Percentiles rank a stretch among this genome's conserved stretches.
Evolutionary conservation across 2,797 vertebrate genomes (phyloP).

Genomic region (Arrhamphus sclerolepis): DNA sequence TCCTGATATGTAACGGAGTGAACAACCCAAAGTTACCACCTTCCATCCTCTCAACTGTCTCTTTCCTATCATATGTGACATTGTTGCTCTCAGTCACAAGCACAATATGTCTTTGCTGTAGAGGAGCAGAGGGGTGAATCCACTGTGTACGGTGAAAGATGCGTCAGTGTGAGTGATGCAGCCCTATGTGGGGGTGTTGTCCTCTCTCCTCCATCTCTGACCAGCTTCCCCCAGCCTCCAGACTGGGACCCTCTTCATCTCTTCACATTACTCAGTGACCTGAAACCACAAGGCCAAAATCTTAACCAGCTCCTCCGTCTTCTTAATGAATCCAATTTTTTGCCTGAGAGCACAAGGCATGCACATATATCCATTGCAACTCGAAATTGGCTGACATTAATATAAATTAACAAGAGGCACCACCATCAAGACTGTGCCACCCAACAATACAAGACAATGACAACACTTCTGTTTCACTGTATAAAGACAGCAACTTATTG

Average conservation of each 20-base stretch:
- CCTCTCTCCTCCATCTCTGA: conserved; percentile 59
- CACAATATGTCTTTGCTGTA: conserved; percentile 43
- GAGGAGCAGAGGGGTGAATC: conserved; percentile 42
- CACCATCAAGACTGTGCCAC: conserved; percentile 55
- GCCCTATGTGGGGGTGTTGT: conserved; percentile 56
- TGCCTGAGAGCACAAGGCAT: conserved; percentile 79
- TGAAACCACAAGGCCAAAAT: conserved; percentile 78
- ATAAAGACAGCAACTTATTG: conserved; percentile 59
- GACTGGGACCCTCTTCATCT: conserved; percentile 74
- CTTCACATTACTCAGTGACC: conserved; percentile 81
- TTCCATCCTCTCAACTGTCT: conserved; percentile 25
- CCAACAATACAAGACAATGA: conserved; percentile 52
- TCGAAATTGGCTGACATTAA: conserved; percentile 83
- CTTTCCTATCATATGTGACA: conserved; percentile 47
- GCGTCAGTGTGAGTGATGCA: conserved; percentile 72
- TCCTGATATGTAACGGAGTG: too few relatives aligned
- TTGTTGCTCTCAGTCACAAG: conserved; percentile 39
- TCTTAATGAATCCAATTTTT: conserved; percentile 87
- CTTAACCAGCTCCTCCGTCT: conserved; percentile 78
- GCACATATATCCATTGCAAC: conserved; percentile 73
- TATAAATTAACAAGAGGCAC: conserved; percentile 80
- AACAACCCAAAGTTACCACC: conserved; percentile 28
- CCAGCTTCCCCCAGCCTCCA: conserved; percentile 49
- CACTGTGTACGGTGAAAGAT: conserved; percentile 46
- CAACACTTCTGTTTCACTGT: conserved; percentile 66